phyloP scores from a whole-genome alignment of 2,888 invertebrate species.

The Lapara coniferarum region DNA sequence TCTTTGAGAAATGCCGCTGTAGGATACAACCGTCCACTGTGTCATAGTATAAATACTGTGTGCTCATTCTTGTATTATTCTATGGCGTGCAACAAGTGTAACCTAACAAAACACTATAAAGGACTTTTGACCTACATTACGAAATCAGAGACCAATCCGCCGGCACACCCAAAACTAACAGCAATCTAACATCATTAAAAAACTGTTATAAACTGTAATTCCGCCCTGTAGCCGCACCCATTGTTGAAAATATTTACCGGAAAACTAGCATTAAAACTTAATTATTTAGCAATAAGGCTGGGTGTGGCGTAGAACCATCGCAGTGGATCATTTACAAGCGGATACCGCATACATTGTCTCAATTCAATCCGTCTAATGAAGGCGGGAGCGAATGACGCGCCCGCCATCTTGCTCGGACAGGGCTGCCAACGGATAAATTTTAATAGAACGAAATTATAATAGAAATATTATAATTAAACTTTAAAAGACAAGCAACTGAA shows the following conservation, averaged over 20 bases:
- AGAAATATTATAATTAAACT: slow-evolving; percentile 25
- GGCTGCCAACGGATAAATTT: slow-evolving; percentile 44
- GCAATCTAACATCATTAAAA: slow-evolving; percentile 14
- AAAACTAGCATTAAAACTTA: slow-evolving; percentile 25
- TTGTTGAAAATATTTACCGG: slow-evolving; percentile 23
- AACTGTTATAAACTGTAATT: neutral
- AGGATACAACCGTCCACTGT: too few species aligned
- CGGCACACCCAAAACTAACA: neutral
- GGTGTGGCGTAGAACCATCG: slow-evolving; percentile 25
- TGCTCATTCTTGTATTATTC: too few species aligned
- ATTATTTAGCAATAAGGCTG: slow-evolving; percentile 27
- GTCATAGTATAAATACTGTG: too few species aligned
- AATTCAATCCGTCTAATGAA: slow-evolving; percentile 68
- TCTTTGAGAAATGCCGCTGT: too few species aligned
- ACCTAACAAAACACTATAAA: too few species aligned
- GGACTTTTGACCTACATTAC: neutral
- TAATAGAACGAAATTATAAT: slow-evolving; percentile 24
- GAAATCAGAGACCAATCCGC: neutral
- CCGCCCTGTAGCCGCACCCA: neutral
- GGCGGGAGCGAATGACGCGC: slow-evolving; percentile 58
- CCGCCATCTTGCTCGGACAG: slow-evolving; percentile 53
- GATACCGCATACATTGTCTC: slow-evolving; percentile 65
- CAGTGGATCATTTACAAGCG: slow-evolving; percentile 35
- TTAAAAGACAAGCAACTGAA: too few species aligned
- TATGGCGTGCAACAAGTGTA: too few species aligned